phyloP scores from a whole-genome alignment of 2,797 vertebrate species.

The Helostoma temminkii region DNA sequence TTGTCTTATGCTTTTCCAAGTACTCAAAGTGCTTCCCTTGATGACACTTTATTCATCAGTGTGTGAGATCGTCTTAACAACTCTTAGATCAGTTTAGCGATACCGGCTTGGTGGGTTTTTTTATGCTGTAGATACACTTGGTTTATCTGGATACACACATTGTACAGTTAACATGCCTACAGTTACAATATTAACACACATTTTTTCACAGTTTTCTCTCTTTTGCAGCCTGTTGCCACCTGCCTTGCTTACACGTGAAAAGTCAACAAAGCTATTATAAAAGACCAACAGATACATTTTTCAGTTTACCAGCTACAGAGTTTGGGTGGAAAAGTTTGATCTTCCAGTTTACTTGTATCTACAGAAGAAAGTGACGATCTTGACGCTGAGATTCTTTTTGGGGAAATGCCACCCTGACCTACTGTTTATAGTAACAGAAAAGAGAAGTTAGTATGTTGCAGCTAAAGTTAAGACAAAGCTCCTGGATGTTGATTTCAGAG shows the following conservation, averaged over 20 bases:
- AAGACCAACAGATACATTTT: constrained; percentile 26
- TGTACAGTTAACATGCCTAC: constrained; percentile 38
- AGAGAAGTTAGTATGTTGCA: constrained; percentile 58
- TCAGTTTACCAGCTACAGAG: constrained; percentile 32
- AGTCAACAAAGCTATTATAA: neutral
- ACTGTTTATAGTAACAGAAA: constrained; percentile 42
- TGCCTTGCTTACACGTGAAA: constrained; percentile 5
- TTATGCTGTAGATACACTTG: constrained; percentile 32
- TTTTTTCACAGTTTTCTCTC: neutral
- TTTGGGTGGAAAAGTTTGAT: neutral
- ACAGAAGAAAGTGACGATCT: constrained; percentile 32
- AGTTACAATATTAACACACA: constrained; percentile 10
- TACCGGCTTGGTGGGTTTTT: constrained; percentile 14
- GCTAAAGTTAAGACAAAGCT: constrained; percentile 54
- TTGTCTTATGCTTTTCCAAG: constrained; percentile 34
- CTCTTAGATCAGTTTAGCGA: constrained; percentile 26
- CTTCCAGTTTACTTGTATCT: constrained; percentile 1
- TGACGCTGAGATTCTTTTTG: constrained; percentile 27
- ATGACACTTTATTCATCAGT: constrained; percentile 45
- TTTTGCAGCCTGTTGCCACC: constrained; percentile 12
- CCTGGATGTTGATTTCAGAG: constrained; percentile 53
- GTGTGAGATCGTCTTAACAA: constrained; percentile 29
- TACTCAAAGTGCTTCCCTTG: constrained; percentile 59
- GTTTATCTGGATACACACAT: constrained; percentile 44
- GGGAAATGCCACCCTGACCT: constrained; percentile 29